phyloP scores from a whole-genome alignment of 2,797 vertebrate genomes.

The Florisuga fusca region DNA sequence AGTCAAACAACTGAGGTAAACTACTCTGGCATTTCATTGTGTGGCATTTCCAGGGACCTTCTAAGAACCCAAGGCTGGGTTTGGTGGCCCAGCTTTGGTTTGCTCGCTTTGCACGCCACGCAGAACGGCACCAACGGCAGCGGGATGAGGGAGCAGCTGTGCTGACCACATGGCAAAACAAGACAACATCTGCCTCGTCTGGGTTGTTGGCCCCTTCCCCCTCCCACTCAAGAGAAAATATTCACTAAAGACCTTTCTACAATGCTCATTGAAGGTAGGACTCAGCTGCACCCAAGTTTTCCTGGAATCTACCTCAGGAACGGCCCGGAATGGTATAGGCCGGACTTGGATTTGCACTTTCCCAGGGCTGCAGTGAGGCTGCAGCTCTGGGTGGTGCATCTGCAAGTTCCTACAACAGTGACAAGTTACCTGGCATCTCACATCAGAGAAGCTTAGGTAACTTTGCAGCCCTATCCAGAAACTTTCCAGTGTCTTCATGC shows the following conservation, averaged over 20 bases:
- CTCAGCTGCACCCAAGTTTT: background rate
- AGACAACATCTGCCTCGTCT: background rate
- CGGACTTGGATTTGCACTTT: background rate
- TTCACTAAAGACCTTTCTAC: background rate
- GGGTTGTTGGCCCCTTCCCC: background rate
- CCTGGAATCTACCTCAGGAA: background rate
- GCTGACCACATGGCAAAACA: background rate
- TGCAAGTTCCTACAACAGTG: background rate
- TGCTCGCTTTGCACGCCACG: accelerated
- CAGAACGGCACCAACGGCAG: background rate
- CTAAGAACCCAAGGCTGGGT: conserved; percentile 33
- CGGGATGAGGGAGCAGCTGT: background rate
- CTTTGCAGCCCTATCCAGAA: background rate
- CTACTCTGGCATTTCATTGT: background rate
- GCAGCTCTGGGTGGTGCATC: background rate
- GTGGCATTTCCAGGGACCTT: conserved; percentile 51
- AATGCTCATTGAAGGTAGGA: background rate
- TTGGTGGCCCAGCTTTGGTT: background rate
- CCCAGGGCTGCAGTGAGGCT: accelerated
- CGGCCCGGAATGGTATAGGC: accelerated
- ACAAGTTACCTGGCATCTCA: background rate
- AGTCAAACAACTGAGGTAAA: conserved; percentile 42
- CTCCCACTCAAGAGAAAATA: background rate
- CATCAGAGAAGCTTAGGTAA: background rate
- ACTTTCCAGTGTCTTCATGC: background rate